Evolutionary conservation across 2,113 vertebrate species (phyloP).

Genomic region (Monopterus albus): DNA sequence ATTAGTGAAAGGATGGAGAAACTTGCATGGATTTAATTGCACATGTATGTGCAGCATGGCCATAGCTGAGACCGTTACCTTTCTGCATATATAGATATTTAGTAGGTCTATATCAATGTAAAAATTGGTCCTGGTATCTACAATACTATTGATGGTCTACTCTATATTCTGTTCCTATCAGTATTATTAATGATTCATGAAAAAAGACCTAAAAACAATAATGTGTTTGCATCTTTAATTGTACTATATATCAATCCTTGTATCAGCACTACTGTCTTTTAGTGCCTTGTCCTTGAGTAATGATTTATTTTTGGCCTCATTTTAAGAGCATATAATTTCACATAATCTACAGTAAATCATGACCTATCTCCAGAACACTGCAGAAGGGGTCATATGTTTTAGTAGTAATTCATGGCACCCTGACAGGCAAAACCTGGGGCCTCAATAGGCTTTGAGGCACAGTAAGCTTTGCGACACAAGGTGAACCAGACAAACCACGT

Average conservation of each 20-base stretch:
- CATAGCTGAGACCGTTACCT: too few relatives aligned
- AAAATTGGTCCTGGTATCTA: too few relatives aligned
- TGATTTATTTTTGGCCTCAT: too few relatives aligned
- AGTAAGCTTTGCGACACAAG: too few relatives aligned
- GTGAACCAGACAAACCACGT: background rate
- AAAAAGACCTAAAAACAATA: background rate
- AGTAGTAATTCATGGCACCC: background rate
- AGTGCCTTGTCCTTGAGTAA: background rate
- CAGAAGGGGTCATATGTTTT: too few relatives aligned
- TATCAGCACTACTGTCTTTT: background rate
- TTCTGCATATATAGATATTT: too few relatives aligned
- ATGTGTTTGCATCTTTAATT: background rate
- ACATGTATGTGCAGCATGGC: constrained; percentile 1
- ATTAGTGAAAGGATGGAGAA: background rate
- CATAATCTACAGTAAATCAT: background rate
- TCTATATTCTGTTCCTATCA: background rate
- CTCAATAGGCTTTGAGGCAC: too few relatives aligned
- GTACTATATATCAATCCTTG: background rate
- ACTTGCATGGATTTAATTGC: constrained; percentile 17
- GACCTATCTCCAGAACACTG: too few relatives aligned
- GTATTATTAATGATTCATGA: background rate
- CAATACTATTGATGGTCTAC: too few relatives aligned
- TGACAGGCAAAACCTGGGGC: background rate
- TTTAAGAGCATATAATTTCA: too few relatives aligned
- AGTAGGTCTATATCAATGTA: too few relatives aligned